Conservation (phyloP, 1,140 invertebrate genomes). For the Megalopta genalis region DNA sequence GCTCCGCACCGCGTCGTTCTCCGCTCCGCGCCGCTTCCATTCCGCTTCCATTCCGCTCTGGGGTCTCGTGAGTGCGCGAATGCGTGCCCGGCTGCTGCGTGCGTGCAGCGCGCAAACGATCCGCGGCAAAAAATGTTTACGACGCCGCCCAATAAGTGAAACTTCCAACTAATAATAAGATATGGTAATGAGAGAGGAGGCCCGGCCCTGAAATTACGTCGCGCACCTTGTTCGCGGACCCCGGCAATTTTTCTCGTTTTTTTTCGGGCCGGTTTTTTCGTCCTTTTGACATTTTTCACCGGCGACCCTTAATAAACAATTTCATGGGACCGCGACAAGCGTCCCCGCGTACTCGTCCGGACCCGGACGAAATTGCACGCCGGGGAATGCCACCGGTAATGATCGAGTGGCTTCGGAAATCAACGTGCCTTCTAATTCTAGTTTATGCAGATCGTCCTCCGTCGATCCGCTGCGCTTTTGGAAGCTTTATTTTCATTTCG, state of each 20-base stretch:
- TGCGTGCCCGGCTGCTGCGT: background rate
- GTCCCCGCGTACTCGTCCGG: background rate
- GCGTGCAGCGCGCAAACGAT: background rate
- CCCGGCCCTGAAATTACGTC: conserved; percentile 12
- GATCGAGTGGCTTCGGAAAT: too few relatives aligned
- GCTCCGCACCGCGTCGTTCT: too few relatives aligned
- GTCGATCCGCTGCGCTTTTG: too few relatives aligned
- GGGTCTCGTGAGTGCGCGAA: background rate
- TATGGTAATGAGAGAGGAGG: conserved; percentile 16
- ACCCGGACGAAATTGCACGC: background rate
- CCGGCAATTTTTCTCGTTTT: too few relatives aligned
- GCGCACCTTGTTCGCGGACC: background rate
- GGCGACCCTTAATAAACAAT: background rate
- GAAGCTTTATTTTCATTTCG: too few relatives aligned
- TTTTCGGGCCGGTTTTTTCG: too few relatives aligned
- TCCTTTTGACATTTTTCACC: background rate
- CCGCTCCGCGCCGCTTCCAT: too few relatives aligned
- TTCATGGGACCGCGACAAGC: background rate
- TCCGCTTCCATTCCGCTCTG: too few relatives aligned
- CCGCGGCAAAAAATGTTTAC: conserved; percentile 22
- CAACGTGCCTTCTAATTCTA: too few relatives aligned
- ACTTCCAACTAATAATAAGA: conserved; percentile 29
- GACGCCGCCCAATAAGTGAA: conserved; percentile 25
- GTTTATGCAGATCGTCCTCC: too few relatives aligned
- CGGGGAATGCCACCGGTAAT: too few relatives aligned